Base-by-base conservation (phyloP, 2,113 vertebrate species). In the Plestiodon gilberti region DNA sequence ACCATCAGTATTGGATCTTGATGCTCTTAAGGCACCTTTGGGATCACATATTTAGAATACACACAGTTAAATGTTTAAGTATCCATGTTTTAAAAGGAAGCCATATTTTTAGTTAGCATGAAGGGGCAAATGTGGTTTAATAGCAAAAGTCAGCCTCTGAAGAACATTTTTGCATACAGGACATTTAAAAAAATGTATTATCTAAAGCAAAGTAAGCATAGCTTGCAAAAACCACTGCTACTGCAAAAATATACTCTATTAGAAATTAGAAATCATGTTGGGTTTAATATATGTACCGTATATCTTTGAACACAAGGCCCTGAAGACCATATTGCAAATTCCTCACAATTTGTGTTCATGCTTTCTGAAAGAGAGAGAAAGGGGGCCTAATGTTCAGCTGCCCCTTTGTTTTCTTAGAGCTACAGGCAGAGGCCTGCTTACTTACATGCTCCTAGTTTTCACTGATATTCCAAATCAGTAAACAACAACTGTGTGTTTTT, bases 221-320 rank as follows among this genome's bases (percentile, higher is more conserved):
- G 80, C 84, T 85, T 82, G 84, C 65, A 88, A 93, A 84, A 65
- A 87, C 20, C 86, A 76, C 55, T 55, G 90, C 1, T 86, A 78
- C 87, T 93, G 92, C 89, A 88, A 93, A 91, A 95, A 92, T 79
- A 90, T 85, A 85, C 30, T 85, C 88, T 78, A 13, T 3, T n/a
- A n/a, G n/a, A n/a, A n/a, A n/a, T n/a, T n/a, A n/a, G n/a, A n/a
- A n/a, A n/a, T n/a, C n/a, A n/a, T n/a, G n/a, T n/a, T n/a, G n/a
- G n/a, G 67, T 91, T 28, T 71, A 81, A 23, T 3, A 15, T 73
- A 64, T 80, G 10, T 28, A 43, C 40, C 25, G 33, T 35, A 65
- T 57, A 83, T 85, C 40, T 23, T 88, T 81, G 61, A 89, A 10
- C 25, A 82, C n/a, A 38, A 14, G 55, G 25, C 11, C 9, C 71